phyloP scores from a whole-genome alignment of 1,140 invertebrate species.

The Bathynomus jamesi region DNA sequence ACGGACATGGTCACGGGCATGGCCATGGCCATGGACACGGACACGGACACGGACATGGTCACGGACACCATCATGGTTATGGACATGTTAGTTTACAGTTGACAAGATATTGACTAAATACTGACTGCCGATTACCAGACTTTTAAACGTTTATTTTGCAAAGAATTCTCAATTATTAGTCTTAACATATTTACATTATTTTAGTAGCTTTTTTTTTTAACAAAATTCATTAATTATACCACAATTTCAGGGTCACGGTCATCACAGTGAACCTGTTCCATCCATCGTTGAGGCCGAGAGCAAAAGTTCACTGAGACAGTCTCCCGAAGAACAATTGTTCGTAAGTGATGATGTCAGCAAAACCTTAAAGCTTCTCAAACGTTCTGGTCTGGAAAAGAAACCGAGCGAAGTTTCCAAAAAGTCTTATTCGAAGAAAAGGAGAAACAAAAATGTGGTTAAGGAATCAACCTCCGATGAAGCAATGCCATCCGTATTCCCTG shows the following conservation, averaged over 20 bases:
- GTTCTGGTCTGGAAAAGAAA: conserved; percentile 22
- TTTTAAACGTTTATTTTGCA: too few species aligned
- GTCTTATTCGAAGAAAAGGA: conserved; percentile 14
- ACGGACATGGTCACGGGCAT: too few species aligned
- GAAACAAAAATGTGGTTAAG: conserved; percentile 16
- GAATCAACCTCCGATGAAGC: not conserved
- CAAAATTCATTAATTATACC: too few species aligned
- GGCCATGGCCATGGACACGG: too few species aligned
- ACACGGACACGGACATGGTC: not conserved
- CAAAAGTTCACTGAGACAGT: not conserved
- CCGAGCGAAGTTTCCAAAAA: conserved; percentile 8
- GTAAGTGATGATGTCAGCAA: not conserved
- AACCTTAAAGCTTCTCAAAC: not conserved
- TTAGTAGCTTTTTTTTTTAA: too few species aligned
- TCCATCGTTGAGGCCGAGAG: conserved; percentile 8
- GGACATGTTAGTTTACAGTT: not conserved
- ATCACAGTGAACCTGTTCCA: conserved; percentile 41
- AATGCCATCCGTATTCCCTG: conserved; percentile 6
- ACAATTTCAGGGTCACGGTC: not conserved
- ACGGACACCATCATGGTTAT: not conserved
- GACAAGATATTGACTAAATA: not conserved
- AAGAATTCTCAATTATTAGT: too few species aligned
- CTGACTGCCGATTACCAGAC: too few species aligned
- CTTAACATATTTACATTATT: too few species aligned
- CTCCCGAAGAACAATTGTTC: too few species aligned